Base-by-base conservation (phyloP, 2,797 vertebrate species). In the Sphenopsis melanotis region DNA sequence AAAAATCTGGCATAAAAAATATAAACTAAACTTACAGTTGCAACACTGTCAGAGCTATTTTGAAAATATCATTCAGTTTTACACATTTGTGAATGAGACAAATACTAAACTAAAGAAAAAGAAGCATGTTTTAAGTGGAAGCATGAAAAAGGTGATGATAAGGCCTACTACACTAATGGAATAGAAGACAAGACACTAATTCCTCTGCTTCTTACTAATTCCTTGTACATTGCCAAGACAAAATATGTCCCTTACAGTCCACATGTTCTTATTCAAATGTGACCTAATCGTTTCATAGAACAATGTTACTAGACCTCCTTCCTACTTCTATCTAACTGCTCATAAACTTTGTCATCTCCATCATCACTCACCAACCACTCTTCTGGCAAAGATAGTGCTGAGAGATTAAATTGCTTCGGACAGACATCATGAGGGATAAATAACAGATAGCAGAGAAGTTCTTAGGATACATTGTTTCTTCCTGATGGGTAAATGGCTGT, bases 321-420 rank as follows among this genome's bases (percentile, higher is more conserved):
- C 78, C 76, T 87, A 71, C 89, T 78, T 72, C 41, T 34, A 11
- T 65, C 90, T 89, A 80, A 66, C 71, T 90, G 76, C 89, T 83
- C 56, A 78, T 56, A 78, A 70, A 56, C 69, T 95, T 94, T 95
- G 69, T 91, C 86, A 76, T 89, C 74, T 93, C 69, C 79, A 91
- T 89, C 90, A 94, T 80, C 83, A 86, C 80, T 55, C 87, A 96
- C 84, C 91, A 95, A 64, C 52, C 60, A 75, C 95, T 95, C 82
- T 93, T 75, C 26, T 96, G 75, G 32, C 55, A 56, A 68, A 91
- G 82, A 81, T 92, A 95, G 71, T 86, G 60, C 41, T 88, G 93
- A 91, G 94, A 93, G 59, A 79, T 93, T 71, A 96, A 97, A 96
- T 88, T 65, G 69, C 30, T 91, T 91, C 72, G 47, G 49, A 65